Base-by-base conservation (phyloP, 1,140 invertebrate genomes). In the Microplitis mediator region DNA sequence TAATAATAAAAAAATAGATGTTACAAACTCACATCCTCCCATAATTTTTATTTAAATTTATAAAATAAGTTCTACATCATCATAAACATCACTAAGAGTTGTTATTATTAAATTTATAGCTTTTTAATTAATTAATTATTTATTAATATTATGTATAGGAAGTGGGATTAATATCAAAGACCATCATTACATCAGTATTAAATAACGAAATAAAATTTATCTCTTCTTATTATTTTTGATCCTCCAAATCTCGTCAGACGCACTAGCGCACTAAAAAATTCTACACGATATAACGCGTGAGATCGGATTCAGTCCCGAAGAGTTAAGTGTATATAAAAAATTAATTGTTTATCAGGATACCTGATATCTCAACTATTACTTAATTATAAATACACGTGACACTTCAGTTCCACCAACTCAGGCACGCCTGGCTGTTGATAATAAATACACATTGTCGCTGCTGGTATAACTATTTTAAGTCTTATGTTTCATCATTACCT, bases 391-490 rank as follows among this genome's bases (percentile, higher is more conserved):
- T 66, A 72, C 72, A 71, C 75, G 23, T 23, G 23, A 23, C 23
- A 23, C 23, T 23, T 75, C 76, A 68, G 74, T 77, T 81, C 69
- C 75, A 77, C 66, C 78, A 74, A 79, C 77, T 82, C 78, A 82
- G 80, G 76, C 78, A 80, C 80, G 77, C 79, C 81, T 80, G 78
- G 76, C 80, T 84, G 80, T 80, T 81, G 81, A 80, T 16, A 79
- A 80, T 81, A 79, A 82, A 84, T 86, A 85, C 83, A 82, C 82
- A 82, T 82, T 82, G 84, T 85, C 84, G 84, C 84, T 86, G 84
- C 85, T 86, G 84, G 84, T 78, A 79, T 80, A 82, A 82, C 75
- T 74, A 81, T 58, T 32, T 51, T 52, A 72, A 69, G 60, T 74
- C 72, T 69, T 73, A 70, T 50, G 23, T 52, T 52, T 63, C 23